Evolutionary conservation across 2,113 vertebrate genomes (phyloP).

Genomic region (Nerophis ophidion): DNA sequence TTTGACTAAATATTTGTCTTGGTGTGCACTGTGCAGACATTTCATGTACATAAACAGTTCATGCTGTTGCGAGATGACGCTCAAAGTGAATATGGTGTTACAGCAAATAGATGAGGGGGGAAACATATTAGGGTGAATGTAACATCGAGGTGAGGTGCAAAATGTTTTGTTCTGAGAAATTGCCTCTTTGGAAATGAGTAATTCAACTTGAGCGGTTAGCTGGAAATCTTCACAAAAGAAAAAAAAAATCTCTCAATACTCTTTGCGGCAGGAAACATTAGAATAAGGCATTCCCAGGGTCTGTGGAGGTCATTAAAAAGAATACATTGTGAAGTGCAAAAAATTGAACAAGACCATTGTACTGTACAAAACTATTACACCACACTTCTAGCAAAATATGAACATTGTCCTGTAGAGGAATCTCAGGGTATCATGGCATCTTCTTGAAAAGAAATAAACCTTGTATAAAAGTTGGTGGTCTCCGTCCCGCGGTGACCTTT

Average conservation of each 20-base stretch:
- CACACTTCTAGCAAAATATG: constrained; percentile 62
- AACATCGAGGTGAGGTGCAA: constrained; percentile 67
- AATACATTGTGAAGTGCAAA: constrained; percentile 71
- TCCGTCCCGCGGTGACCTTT: constrained; percentile 71
- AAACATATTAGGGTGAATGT: constrained; percentile 29
- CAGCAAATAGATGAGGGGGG: constrained; percentile 21
- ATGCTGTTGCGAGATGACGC: background rate
- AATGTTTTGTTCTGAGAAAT: constrained; percentile 66
- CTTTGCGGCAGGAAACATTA: constrained; percentile 60
- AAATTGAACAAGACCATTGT: constrained; percentile 56
- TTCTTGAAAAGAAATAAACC: constrained; percentile 52
- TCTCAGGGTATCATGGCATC: constrained; percentile 73
- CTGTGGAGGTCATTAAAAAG: constrained; percentile 59
- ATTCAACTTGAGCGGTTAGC: constrained; percentile 60
- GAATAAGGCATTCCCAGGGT: constrained; percentile 72
- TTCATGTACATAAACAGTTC: constrained; percentile 3
- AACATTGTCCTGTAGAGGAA: constrained; percentile 65
- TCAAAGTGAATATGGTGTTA: constrained; percentile 22
- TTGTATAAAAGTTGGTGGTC: constrained; percentile 62
- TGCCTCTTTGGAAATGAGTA: constrained; percentile 71
- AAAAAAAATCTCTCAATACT: constrained; percentile 53
- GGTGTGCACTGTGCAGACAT: constrained; percentile 28
- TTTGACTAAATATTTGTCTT: constrained; percentile 7
- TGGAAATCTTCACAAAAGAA: constrained; percentile 48
- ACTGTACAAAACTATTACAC: constrained; percentile 74